Conservation (phyloP, 2,113 vertebrate genomes). For the Himantopus leucocephalus region DNA sequence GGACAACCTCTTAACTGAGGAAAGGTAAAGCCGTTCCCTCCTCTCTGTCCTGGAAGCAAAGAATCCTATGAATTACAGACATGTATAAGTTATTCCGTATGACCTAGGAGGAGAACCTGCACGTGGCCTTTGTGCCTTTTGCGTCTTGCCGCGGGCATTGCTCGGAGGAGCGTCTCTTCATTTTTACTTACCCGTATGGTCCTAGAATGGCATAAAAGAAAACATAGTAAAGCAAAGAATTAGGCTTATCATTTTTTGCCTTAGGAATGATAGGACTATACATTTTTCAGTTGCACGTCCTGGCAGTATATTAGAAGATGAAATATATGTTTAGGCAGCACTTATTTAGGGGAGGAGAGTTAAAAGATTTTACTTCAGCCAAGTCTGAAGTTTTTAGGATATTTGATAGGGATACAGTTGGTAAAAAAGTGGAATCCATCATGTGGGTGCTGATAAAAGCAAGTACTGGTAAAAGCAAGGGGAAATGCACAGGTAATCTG, state of each 20-base stretch:
- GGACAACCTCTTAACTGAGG: not conserved
- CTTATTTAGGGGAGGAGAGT: not conserved
- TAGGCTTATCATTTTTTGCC: not conserved
- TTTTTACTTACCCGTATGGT: not conserved
- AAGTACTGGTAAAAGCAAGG: not conserved
- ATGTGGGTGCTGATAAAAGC: not conserved
- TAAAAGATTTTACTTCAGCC: not conserved
- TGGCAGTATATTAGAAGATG: not conserved
- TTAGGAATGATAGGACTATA: not conserved
- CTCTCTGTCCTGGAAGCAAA: not conserved
- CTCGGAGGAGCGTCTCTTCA: not conserved
- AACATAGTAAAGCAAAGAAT: not conserved
- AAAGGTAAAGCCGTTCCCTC: not conserved
- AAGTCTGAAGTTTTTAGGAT: not conserved
- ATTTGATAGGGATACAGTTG: not conserved
- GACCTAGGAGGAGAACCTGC: not conserved
- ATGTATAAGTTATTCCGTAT: accelerated
- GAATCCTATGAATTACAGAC: not conserved
- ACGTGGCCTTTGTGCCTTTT: accelerated
- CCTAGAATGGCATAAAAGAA: not conserved
- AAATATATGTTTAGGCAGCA: not conserved
- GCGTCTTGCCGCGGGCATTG: not conserved
- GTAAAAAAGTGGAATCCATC: not conserved
- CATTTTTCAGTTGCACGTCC: not conserved
- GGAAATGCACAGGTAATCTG: not conserved